Base-by-base conservation (phyloP, 2,888 invertebrate genomes). In the Hypomecis atomaria region DNA sequence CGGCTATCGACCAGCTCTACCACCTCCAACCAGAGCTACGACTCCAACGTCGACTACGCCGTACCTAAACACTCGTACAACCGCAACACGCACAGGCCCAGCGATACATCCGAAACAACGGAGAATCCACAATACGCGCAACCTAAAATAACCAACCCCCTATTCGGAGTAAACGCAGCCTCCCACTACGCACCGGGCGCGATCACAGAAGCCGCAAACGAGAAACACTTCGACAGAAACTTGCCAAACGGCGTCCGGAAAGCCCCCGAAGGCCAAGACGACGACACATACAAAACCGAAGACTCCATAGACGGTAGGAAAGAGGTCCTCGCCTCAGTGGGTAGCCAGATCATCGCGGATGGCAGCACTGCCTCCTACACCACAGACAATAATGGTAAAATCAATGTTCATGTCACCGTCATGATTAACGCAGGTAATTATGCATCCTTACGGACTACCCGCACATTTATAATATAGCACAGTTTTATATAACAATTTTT, bases 381-480 rank as follows among this genome's bases (percentile, higher is more conserved):
- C 74, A 95, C 96, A 74, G 95, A 95, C 88, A 93, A 96, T 92
- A 97, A 97, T 93, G 97, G 96, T 86, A 97, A 97, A 94, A 97
- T 96, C 93, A 96, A 96, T 94, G 96, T 96, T 87, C 96, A 96
- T 94, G 96, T 97, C 86, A 96, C 96, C 86, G 96, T 97, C 89
- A 95, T 96, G 92, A 97, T 97, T 83, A 96, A 96, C 85, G 95
- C 95, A 78, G 95, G 95, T 86, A 90, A 92, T 89, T 92, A 92
- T 92, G 91, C 92, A 91, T 93, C 92, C 91, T 88, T 90, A 88
- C 83, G 87, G 86, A 87, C 81, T 65, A 65, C 65, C 40, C 48
- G 75, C 75, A 75, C 77, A 75, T 69, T 23, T 66, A 65, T 60
- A 66, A 69, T 71, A 72, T 69, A 79, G 86, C 85, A 86, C 85